Evolutionary conservation across 2,797 vertebrate species (phyloP), one percentile per base, ranked within the genome.

Genomic region (Microctenopoma stevenorrisi): DNA sequence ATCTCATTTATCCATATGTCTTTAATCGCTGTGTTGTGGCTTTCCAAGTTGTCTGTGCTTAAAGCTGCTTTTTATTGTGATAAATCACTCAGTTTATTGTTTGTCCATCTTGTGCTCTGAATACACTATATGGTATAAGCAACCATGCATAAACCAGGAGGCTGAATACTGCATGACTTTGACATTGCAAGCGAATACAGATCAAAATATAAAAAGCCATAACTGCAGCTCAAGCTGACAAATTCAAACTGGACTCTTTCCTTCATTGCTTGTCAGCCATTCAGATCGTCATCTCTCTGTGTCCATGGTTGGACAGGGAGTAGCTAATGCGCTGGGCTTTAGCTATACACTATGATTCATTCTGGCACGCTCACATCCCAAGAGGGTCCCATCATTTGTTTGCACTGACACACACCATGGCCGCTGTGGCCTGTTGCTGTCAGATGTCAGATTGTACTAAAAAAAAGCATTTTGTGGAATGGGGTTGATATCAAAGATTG

Each of bases 401-500:
- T 71, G 65, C 64, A 62, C 60, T 61, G 66, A 74, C 68, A 63
- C 50, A 56, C 18, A 54, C 64, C 73, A 79, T 68, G 62, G 64
- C 68, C 55, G 35, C 58, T 42, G 66, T 77, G 85, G 91, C 76
- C 83, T 78, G 57, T 54, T 18, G 72, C 64, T 61, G 53, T 84
- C 78, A 87, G 81, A 84, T 86, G 84, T 83, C 62, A 79, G 59
- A 58, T 82, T 67, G 88, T 72, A 82, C 61, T 22, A 22, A 22
- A 22, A 37, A 79, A 87, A 87, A 16, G 25, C 38, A 48, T 63
- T 74, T 38, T 35, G 47, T 44, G 38, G 64, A 70, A 54, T 62
- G 18, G 64, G 52, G 65, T 48, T 38, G 4, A 68, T 30, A 67
- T 28, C 59, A 81, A 68, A 77, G 51, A 68, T 35, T 8, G 7